Base-by-base conservation (phyloP, 2,797 vertebrate species). In the Kryptolebias ocellatus region DNA sequence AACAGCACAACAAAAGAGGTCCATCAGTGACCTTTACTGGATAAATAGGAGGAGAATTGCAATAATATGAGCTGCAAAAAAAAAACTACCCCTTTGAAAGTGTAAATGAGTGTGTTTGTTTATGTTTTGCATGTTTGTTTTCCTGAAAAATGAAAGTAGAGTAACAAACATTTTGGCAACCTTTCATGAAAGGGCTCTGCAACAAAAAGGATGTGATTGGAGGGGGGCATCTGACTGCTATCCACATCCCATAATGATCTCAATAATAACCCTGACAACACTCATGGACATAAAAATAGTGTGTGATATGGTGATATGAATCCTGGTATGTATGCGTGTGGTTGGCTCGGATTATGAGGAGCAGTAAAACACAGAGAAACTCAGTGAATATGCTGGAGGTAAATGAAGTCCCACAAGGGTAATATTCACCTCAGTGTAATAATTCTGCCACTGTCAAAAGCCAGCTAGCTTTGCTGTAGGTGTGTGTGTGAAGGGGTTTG, bases 321-420 rank as follows among this genome's bases (percentile, higher is more conserved):
- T 70, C 76, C 75, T 50, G 28, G 83, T 67, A 9, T 75, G 73
- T 58, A 28, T 86, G 82, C 67, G 82, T 85, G 78, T 69, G 76
- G 67, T 83, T 86, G 88, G 69, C 76, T 86, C 50, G 90, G 92
- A 93, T 94, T 93, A 94, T 93, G 91, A 92, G 89, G 85, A 89
- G 90, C 90, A 89, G 91, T 93, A 93, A 93, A 93, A 92, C 91
- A 92, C 82, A 90, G 86, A 90, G 91, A 90, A 92, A 93, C 91
- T 93, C 92, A 89, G 86, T 78, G 88, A 93, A 93, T 90, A 92
- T 90, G 92, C 92, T 90, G 92, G 91, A 93, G 93, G 93, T 94
- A 93, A 94, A 94, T 93, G 92, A 93, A 91, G 90, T 94, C 93
- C 92, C 94, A 86, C 69, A 81, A 90, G 93, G 85, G 90, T 93